phyloP scores from a whole-genome alignment of 1,140 invertebrate genomes.

The Drosophila quadrilineata region DNA sequence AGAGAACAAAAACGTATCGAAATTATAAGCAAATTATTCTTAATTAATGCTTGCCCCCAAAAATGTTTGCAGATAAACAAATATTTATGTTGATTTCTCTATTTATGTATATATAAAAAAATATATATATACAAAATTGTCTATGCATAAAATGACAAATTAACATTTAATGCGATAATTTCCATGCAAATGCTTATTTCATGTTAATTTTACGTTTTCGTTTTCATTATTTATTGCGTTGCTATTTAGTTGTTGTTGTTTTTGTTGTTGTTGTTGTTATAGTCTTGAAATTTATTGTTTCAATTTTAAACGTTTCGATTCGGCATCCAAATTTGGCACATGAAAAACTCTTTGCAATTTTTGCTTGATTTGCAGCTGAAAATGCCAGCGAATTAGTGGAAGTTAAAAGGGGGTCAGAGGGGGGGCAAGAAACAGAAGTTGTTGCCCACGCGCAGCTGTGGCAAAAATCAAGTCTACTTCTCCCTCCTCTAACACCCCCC shows the following conservation, averaged over 20 bases:
- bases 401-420: background rate
- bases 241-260: background rate
- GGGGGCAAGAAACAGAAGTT: slow-evolving; percentile 4
- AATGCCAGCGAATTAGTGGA: slow-evolving; percentile 6
- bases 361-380: slow-evolving; percentile 8
- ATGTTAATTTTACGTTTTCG: slow-evolving; percentile 26
- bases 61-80: slow-evolving; percentile 9
- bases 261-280: too few species aligned
- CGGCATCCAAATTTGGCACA: slow-evolving; percentile 26
- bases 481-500: slow-evolving; percentile 4
- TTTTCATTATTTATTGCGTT: background rate
- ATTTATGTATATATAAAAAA: background rate
- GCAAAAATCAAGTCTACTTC: slow-evolving; percentile 50
- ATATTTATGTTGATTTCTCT: slow-evolving; percentile 8
- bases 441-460: slow-evolving; percentile 51
- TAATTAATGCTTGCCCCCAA: slow-evolving; percentile 40
- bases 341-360: slow-evolving; percentile 41
- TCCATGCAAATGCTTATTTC: slow-evolving; percentile 37
- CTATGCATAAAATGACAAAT: slow-evolving; percentile 30
- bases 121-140: too few species aligned
- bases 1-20: slow-evolving; percentile 29
- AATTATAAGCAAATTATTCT: slow-evolving; percentile 50
- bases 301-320: slow-evolving; percentile 23
- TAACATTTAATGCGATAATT: slow-evolving; percentile 39
- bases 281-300: slow-evolving; percentile 24